Percentiles rank a stretch among this genome's conserved stretches.
These are phyloP conservation scores for Latheticus oryzae DNA, from an alignment of 2,888 invertebrate genomes.

Conservation along the genomic window DNA sequence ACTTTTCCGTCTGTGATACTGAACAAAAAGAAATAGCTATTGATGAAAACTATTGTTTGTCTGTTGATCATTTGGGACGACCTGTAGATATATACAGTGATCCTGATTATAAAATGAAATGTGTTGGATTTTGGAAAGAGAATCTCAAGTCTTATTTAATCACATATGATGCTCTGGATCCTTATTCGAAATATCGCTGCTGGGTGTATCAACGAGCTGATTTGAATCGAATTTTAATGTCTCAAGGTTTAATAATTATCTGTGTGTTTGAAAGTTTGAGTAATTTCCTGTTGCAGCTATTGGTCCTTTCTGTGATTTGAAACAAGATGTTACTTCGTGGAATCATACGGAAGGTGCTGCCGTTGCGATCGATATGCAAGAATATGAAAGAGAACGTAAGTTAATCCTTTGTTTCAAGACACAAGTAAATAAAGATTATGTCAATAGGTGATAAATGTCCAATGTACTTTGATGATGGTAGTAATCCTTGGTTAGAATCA, in stretches of 20 bases:
- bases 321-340: constrained; percentile 90
- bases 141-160: constrained; percentile 96
- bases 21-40: constrained; percentile 95
- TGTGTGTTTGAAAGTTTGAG: neutral
- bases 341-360: constrained; percentile 93
- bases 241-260: constrained; percentile 67
- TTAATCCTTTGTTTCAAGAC: constrained; percentile 40
- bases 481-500: constrained; percentile 82
- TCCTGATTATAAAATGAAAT: constrained; percentile 96
- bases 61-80: constrained; percentile 94
- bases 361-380: constrained; percentile 90
- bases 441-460: constrained; percentile 90
- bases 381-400: constrained; percentile 90
- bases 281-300: constrained; percentile 75
- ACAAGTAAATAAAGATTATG: neutral
- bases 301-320: constrained; percentile 90
- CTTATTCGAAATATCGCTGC: constrained; percentile 94
- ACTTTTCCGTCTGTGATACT: constrained; percentile 94
- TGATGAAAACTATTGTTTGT: constrained; percentile 95
- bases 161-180: constrained; percentile 96
- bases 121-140: constrained; percentile 98
- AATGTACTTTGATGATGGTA: constrained; percentile 96
- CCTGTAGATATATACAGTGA: constrained; percentile 96
- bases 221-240: constrained; percentile 86
- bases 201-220: constrained; percentile 98